These are phyloP conservation scores for Pachyramphus minor DNA, from an alignment of 2,113 vertebrate genomes.

Conservation along the genomic window DNA sequence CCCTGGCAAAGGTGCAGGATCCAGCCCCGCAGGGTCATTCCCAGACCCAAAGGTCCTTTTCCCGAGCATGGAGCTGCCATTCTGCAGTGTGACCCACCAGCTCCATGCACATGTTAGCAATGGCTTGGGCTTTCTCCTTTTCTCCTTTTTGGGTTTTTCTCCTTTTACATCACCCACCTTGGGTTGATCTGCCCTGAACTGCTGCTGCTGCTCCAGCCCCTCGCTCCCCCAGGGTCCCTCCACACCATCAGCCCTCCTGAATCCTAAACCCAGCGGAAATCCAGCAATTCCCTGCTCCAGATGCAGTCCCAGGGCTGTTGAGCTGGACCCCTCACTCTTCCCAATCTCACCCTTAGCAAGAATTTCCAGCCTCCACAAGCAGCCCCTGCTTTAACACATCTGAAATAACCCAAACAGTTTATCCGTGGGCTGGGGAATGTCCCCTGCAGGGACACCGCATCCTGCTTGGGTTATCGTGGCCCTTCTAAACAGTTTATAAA, in stretches of 20 bases:
- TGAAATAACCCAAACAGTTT: slow-evolving; percentile 58
- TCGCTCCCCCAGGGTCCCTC: accelerated
- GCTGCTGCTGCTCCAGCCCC: neutral
- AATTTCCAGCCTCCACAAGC: neutral
- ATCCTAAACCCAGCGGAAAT: neutral
- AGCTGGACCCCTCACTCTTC: neutral
- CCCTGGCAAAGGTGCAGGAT: neutral
- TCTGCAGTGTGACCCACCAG: neutral
- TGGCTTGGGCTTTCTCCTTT: neutral
- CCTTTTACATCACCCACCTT: neutral
- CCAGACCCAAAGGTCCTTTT: neutral
- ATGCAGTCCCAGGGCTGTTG: accelerated
- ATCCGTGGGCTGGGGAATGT: neutral
- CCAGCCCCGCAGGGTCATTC: neutral
- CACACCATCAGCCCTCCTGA: accelerated
- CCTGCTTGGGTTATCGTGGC: neutral
- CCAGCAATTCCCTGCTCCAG: neutral
- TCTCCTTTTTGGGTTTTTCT: no score
- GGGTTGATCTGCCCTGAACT: neutral
- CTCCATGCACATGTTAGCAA: accelerated
- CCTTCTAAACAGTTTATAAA: slow-evolving; percentile 59
- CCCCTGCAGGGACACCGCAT: neutral
- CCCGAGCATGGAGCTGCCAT: neutral
- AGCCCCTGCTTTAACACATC: neutral
- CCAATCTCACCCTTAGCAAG: neutral